Conservation (phyloP, 2,797 vertebrate genomes). For the Poeciliopsis infans region DNA sequence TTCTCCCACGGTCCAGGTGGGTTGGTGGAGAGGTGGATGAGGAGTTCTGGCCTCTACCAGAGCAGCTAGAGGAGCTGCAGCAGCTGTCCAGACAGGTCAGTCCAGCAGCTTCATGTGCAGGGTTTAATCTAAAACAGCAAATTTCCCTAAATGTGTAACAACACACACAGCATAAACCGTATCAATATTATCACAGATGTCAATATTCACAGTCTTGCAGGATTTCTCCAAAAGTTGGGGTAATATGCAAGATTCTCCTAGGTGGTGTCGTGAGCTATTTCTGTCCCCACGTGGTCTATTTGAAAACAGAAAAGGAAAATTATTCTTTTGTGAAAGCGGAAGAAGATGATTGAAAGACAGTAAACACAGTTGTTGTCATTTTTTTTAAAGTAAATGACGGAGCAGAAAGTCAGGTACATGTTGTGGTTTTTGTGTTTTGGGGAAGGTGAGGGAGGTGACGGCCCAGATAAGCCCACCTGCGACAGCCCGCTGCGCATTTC, state of each 20-base stretch:
- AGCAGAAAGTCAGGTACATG: neutral
- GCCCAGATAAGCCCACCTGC: conserved; percentile 59
- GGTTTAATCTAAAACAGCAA: too few relatives aligned
- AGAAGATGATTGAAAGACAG: neutral
- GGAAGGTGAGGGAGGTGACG: conserved; percentile 78
- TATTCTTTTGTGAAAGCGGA: neutral
- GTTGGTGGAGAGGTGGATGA: conserved; percentile 79
- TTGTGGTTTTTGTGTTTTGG: conserved; percentile 2
- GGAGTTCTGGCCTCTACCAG: conserved; percentile 88
- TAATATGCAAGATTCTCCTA: too few relatives aligned
- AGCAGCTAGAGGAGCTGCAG: conserved; percentile 84
- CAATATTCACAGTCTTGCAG: too few relatives aligned
- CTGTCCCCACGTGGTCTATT: too few relatives aligned
- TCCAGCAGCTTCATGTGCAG: neutral
- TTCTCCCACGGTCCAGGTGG: conserved; percentile 65
- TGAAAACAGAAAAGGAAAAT: too few relatives aligned
- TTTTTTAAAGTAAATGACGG: neutral
- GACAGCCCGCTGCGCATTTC: conserved; percentile 40
- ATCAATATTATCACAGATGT: too few relatives aligned
- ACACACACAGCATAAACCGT: too few relatives aligned
- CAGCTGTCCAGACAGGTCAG: conserved; percentile 83
- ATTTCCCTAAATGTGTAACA: too few relatives aligned
- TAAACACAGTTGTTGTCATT: neutral
- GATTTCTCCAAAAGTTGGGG: too few relatives aligned
- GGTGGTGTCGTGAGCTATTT: too few relatives aligned